Evolutionary conservation across 92 coral and sea anemone genomes (phyloP), one percentile per base, ranked within the genome.

Genomic region (Porites lobata): DNA sequence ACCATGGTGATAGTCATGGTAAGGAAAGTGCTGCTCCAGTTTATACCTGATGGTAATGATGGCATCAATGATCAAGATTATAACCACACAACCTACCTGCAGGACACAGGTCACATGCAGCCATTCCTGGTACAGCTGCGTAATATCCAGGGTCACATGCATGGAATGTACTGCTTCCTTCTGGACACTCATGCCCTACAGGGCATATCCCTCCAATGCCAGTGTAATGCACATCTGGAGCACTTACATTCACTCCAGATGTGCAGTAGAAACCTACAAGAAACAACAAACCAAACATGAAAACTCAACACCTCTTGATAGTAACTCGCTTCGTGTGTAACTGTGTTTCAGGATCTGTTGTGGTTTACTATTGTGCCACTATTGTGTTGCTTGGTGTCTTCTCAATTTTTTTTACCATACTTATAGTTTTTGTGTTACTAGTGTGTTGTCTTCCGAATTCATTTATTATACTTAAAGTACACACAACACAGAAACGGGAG

Each of bases 191-290:
- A 67, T 97, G 91, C 1, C 99, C 99, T 13, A 57, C 89, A 56
- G 93, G 91, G 50, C 99, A 97, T 63, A 82, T 89, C 17, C 98
- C 99, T 62, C 99, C 99, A 6, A 29, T 63, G 6, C 99, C 99
- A 9, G 91, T 76, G 84, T 88, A 84, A 21, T 86, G 81, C 63
- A 88, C 85, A 32, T 86, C 90, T 8, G 99, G 99, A 18, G 91
- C 89, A 74, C 94, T 92, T 8, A 96, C 93, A 72, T 97, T 94
- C 61, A 96, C 98, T 8, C 99, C 99, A 29, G 95, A 90, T 20
- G 93, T 94, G 79, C 99, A 97, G 89, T 86, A 97, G 91, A 86
- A 97, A 52, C 99, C 99, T 81, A 1, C 9, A 53, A 4, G 58
- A 6, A 26, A 50, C 10, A 57, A 54, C 13, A 52, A 24, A 4